Evolutionary conservation across 2,113 vertebrate genomes (phyloP).

Genomic region (Mormyrus iriodes): DNA sequence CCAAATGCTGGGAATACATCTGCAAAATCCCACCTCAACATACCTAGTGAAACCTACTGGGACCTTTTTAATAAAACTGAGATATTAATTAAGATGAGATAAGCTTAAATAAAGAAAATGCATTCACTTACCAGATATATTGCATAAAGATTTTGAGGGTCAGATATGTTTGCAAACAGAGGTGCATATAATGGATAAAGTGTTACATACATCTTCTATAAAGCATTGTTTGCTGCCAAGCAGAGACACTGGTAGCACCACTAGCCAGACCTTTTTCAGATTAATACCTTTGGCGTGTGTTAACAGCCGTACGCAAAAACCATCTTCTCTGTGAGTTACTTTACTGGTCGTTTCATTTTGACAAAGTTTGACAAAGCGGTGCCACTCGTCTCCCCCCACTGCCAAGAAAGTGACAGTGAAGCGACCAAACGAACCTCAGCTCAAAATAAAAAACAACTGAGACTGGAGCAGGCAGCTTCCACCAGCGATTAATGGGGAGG

Average conservation of each 20-base stretch:
- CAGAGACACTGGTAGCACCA: not conserved
- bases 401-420: conserved; percentile 18
- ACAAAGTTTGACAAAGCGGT: not conserved
- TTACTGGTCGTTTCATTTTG: conserved; percentile 4
- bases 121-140: not conserved
- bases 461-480: not conserved
- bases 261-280: not conserved
- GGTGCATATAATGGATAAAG: not conserved
- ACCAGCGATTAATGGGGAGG: conserved; percentile 23
- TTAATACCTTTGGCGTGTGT: not conserved
- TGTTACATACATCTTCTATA: not conserved
- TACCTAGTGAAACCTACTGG: not conserved
- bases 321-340: not conserved
- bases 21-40: not conserved
- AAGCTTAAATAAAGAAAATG: not conserved
- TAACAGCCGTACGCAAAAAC: not conserved
- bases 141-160: not conserved
- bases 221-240: not conserved
- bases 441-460: not conserved
- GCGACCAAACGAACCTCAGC: not conserved
- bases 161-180: not conserved
- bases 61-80: not conserved
- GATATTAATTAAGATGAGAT: not conserved
- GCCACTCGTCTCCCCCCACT: not conserved
- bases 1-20: not conserved